A percentile compares a stretch with the other conserved stretches of the same genome.
phyloP scores from a whole-genome alignment of 2,113 vertebrate genomes.

The Pteronura brasiliensis region DNA sequence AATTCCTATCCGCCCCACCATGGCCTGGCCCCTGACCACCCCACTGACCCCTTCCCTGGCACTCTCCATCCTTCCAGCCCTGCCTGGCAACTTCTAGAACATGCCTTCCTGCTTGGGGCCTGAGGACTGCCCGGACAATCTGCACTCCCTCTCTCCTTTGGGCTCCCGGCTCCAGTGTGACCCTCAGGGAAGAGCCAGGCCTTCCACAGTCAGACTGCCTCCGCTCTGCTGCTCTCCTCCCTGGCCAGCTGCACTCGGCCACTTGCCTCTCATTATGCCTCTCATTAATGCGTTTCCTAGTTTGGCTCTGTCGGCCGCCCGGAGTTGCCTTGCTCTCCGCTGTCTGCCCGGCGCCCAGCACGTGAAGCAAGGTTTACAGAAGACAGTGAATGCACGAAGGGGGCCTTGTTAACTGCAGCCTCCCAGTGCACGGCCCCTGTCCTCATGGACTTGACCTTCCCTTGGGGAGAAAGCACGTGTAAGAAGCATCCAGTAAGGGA shows the following conservation, averaged over 20 bases:
- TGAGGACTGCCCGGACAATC: not conserved
- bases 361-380: not conserved
- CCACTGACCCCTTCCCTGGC: not conserved
- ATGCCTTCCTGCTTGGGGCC: not conserved
- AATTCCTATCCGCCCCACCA: fast-evolving
- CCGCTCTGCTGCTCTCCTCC: not conserved
- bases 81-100: not conserved
- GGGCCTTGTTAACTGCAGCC: not conserved
- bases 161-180: not conserved
- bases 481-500: not conserved
- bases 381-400: not conserved
- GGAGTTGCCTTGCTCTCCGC: not conserved
- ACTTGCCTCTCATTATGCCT: not conserved
- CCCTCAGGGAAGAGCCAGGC: not conserved
- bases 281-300: not conserved
- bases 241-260: not conserved
- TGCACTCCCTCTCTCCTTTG: not conserved
- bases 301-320: not conserved
- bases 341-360: not conserved
- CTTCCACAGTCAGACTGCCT: not conserved
- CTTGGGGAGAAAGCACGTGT: not conserved
- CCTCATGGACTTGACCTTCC: not conserved
- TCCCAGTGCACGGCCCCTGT: not conserved
- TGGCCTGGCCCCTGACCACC: not conserved
- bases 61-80: not conserved